Base-by-base conservation (phyloP, 2,888 invertebrate species). In the Bellardia bayeri region DNA sequence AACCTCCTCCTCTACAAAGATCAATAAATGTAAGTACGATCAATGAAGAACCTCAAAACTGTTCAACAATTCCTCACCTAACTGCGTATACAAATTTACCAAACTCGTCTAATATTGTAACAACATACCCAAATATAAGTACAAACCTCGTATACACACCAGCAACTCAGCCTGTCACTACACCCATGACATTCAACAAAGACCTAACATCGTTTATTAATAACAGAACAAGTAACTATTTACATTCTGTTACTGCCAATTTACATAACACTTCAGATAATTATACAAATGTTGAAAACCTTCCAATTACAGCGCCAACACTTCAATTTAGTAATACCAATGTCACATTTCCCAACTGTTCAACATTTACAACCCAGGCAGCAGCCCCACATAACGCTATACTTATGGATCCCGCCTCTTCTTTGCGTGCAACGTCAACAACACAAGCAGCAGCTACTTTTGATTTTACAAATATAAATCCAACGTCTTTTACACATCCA, bases 151-250 rank as follows among this genome's bases (percentile, higher is more conserved):
- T 54, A 6, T 54, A 40, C 23, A 8, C 66, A 54, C 14, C 56
- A 54, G 54, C 23, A 23, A 23, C 51, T 40, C 64, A 16, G 14
- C 51, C 76, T 23, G 8, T 6, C 7, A 2, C 14, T 54, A 54
- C 76, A 54, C 42, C 54, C 2, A 64, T 23, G 11, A 5, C 61
- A 33, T 3, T 16, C 74, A 61, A 45, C 4, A 75, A 61, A 61
- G 33, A 63, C 6, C 2, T 75, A 63, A 49, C 74, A 6, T 63
- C 45, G 4, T 75, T 63, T 75, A 75, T 75, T 75, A 75, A 75
- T 33, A 75, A 63, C 63, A 30, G 13, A 4, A 16, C 13, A 1
- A 61, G 14, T 56, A 75, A 49, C 63, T 49, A 49, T 49, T 16
- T 61, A 23, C 63, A 75, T 9, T 75, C 74, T 58, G 49, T 51